Evolutionary conservation across 2,797 vertebrate genomes (phyloP).

Genomic region (Mergus octosetaceus): DNA sequence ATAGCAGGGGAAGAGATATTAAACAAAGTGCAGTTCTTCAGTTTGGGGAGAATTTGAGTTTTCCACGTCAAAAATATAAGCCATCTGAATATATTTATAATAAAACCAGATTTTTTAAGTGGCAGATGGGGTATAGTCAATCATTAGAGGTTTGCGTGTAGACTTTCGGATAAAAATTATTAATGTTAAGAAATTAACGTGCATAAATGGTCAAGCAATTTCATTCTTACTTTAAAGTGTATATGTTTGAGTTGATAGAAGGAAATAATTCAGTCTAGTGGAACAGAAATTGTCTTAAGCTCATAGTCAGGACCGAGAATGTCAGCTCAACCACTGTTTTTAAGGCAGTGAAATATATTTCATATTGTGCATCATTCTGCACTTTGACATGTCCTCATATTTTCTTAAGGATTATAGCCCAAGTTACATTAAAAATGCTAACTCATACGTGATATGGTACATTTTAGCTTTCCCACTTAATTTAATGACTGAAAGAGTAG

Average conservation of each 20-base stretch:
- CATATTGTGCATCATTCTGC: neutral
- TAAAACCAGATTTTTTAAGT: neutral
- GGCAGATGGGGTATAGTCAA: neutral
- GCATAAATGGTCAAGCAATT: neutral
- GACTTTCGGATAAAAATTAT: constrained; percentile 2
- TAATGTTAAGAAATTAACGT: constrained; percentile 23
- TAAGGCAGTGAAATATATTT: constrained; percentile 15
- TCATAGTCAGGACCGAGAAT: neutral
- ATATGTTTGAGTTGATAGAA: neutral
- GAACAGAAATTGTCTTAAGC: neutral
- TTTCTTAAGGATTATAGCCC: neutral
- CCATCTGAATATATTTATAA: neutral
- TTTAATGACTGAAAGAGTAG: neutral
- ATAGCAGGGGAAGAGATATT: constrained; percentile 82
- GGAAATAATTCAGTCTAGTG: neutral
- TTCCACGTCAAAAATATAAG: neutral
- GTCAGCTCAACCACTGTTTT: neutral
- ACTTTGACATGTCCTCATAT: constrained; percentile 4
- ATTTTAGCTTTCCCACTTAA: neutral
- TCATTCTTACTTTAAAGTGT: constrained; percentile 21
- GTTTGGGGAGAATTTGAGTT: constrained; percentile 60
- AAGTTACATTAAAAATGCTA: neutral
- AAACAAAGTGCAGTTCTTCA: constrained; percentile 61
- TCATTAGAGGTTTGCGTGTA: neutral
- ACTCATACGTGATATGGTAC: neutral